Conservation (phyloP, 1,140 invertebrate genomes). For the Macrotrachela quadricornifera region DNA sequence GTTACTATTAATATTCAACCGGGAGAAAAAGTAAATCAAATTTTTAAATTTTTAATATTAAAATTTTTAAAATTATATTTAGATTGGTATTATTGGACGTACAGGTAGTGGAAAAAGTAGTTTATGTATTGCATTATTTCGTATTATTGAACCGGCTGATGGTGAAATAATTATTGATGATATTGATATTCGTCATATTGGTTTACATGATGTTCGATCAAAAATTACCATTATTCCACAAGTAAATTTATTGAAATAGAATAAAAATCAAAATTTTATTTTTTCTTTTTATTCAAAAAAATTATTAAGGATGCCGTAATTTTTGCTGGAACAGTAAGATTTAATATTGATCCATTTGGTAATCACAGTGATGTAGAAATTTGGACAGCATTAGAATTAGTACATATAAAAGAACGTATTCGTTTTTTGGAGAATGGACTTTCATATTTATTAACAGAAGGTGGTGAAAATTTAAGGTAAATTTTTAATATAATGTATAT, state of each 20-base stretch:
- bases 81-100: conserved; percentile 38
- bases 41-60: too few species aligned
- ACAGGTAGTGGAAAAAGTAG: conserved; percentile 39
- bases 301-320: conserved; percentile 64
- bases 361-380: conserved; percentile 43
- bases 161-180: conserved; percentile 76
- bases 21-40: conserved; percentile 32
- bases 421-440: conserved; percentile 11
- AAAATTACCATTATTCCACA: conserved; percentile 73
- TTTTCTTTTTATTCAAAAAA: too few species aligned
- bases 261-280: too few species aligned
- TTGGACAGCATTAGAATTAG: conserved; percentile 37
- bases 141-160: conserved; percentile 39
- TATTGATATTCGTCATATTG: conserved; percentile 58
- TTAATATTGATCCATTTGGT: conserved; percentile 42
- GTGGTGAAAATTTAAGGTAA: conserved; percentile 8
- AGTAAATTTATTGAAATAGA: conserved; percentile 20
- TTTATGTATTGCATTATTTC: conserved; percentile 34
- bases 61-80: too few species aligned
- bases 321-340: conserved; percentile 53
- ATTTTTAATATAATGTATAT: too few species aligned
- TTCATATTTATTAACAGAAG: conserved; percentile 4
- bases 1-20: conserved; percentile 15
- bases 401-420: conserved; percentile 22
- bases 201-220: conserved; percentile 64